A percentile compares a stretch with the other conserved stretches of the same genome.
These are phyloP conservation scores for Ceratina australensis DNA, from an alignment of 1,140 invertebrate genomes.

Conservation along the genomic window DNA sequence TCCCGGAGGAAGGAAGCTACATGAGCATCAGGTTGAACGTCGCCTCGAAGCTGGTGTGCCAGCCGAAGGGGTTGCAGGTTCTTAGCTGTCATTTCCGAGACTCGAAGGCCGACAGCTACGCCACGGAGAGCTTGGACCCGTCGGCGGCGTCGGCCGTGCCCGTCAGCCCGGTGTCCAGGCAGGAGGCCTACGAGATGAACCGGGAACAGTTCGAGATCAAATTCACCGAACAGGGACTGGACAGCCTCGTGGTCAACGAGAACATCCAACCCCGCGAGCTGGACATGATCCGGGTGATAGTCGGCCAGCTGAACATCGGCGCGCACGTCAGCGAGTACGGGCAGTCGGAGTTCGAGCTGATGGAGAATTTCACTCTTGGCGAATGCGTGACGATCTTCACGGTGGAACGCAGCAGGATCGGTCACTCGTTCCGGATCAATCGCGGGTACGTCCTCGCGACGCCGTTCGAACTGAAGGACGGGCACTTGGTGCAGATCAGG, in stretches of 20 bases:
- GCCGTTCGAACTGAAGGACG: slow-evolving; percentile 20
- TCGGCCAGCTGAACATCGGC: slow-evolving; percentile 51
- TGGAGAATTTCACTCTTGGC: slow-evolving; percentile 51
- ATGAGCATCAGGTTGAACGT: slow-evolving; percentile 37
- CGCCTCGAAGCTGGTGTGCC: slow-evolving; percentile 57
- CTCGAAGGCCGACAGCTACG: slow-evolving; percentile 52
- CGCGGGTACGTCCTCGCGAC: slow-evolving; percentile 26
- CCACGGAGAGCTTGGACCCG: slow-evolving; percentile 33
- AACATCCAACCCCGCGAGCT: slow-evolving; percentile 51
- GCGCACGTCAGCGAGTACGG: neutral
- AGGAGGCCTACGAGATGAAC: slow-evolving; percentile 48
- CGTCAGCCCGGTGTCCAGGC: slow-evolving; percentile 7
- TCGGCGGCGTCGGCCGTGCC: neutral
- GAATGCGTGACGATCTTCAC: slow-evolving; percentile 41
- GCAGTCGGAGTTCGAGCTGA: slow-evolving; percentile 8
- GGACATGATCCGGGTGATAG: slow-evolving; percentile 55
- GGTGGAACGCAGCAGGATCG: slow-evolving; percentile 3
- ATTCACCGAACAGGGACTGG: slow-evolving; percentile 50
- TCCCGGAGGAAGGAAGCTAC: slow-evolving; percentile 36
- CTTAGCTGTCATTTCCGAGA: slow-evolving; percentile 60
- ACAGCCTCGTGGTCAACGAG: slow-evolving; percentile 46
- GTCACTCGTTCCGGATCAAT: neutral
- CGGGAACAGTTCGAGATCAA: slow-evolving; percentile 61
- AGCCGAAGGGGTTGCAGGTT: slow-evolving; percentile 45
- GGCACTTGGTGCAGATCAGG: slow-evolving; percentile 24